Percentiles rank a stretch among this genome's conserved stretches.
Evolutionary conservation across 2,113 vertebrate genomes (phyloP).

Genomic region (Atractosteus spatula): DNA sequence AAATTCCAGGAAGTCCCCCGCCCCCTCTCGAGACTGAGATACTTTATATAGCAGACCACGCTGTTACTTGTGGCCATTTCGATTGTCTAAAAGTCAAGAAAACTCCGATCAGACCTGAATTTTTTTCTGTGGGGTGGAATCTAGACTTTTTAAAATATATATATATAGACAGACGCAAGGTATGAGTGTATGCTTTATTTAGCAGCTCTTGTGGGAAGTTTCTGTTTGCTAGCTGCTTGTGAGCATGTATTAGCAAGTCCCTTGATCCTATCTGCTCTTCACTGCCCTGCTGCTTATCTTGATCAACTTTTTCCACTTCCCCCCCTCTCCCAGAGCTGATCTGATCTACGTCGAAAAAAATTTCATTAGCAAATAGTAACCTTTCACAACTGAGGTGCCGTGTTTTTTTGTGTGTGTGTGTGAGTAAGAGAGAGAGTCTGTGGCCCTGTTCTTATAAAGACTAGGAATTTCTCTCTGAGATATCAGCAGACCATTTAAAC

Average conservation of each 20-base stretch:
- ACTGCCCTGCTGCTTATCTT: neutral
- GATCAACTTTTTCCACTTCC: neutral
- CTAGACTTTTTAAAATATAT: no score
- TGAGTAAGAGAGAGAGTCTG: no score
- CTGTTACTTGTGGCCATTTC: no score
- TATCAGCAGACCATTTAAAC: no score
- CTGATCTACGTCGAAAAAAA: neutral
- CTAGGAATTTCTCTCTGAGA: no score
- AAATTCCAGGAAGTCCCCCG: conserved; percentile 49
- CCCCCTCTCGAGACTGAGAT: conserved; percentile 21
- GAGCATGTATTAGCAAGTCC: neutral
- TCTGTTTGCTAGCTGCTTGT: neutral
- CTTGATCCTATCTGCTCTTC: conserved; percentile 1
- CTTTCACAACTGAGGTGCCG: neutral
- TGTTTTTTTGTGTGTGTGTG: no score
- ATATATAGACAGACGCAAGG: neutral
- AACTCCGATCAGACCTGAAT: no score
- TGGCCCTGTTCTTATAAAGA: no score
- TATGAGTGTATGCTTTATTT: neutral
- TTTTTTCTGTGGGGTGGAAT: neutral
- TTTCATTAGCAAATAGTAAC: neutral
- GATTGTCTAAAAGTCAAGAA: no score
- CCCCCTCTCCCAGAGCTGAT: neutral
- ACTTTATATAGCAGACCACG: no score
- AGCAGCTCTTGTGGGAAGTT: neutral